Evolutionary conservation across 2,797 vertebrate genomes (phyloP).

Genomic region (Sebastes diploproa): DNA sequence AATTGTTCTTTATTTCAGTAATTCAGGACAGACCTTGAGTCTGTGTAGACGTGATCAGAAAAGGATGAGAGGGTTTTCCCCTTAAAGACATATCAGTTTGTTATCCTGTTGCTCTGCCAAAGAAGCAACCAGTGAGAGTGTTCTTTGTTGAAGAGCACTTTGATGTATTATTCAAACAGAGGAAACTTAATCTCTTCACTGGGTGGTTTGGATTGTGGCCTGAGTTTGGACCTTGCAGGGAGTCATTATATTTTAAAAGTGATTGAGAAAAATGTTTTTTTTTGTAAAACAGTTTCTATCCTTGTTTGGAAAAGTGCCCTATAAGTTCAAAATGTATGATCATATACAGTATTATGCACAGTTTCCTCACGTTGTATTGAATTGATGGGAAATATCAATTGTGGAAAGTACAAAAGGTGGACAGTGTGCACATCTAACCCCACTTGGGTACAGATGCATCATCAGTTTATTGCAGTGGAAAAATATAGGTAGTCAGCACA

Average conservation of each 20-base stretch:
- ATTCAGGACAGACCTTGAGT: not conserved
- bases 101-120: not conserved
- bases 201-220: not conserved
- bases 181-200: constrained; percentile 13
- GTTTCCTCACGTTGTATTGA: not conserved
- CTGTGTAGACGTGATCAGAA: not conserved
- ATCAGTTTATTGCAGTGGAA: not conserved
- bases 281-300: not conserved
- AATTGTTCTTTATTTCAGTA: not conserved
- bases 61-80: not conserved
- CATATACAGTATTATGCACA: not conserved
- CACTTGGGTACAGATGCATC: not conserved
- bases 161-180: constrained; percentile 33
- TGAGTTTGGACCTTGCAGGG: not conserved
- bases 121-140: constrained; percentile 12
- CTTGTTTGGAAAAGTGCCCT: not conserved
- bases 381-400: not conserved
- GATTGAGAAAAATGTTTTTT: not conserved
- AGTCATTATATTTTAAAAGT: not conserved
- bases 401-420: not conserved
- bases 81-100: not conserved
- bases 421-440: not conserved
- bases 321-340: not conserved
- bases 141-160: not conserved
- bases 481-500: not conserved